These are phyloP conservation scores for Thinocorus orbignyianus DNA, from an alignment of 2,113 vertebrate genomes.

Conservation along the genomic window DNA sequence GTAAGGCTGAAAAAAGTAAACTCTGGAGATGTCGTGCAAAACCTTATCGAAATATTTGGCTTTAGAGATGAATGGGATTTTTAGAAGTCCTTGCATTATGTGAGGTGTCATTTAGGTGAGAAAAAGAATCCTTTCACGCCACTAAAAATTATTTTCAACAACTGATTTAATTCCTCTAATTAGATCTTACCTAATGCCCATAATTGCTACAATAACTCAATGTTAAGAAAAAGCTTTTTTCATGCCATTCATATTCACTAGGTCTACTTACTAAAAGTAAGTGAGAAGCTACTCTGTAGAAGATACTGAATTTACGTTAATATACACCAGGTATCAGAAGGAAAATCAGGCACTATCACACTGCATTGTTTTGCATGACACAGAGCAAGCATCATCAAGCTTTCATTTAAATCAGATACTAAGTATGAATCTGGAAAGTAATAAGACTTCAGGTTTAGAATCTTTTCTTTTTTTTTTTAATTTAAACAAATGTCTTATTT, in stretches of 20 bases:
- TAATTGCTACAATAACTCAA: neutral
- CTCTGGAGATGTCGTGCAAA: neutral
- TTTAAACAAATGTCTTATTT: neutral
- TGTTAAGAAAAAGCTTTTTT: neutral
- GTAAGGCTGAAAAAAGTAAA: neutral
- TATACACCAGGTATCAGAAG: neutral
- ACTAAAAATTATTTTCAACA: neutral
- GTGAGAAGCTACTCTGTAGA: neutral
- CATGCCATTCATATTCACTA: neutral
- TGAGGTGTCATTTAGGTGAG: neutral
- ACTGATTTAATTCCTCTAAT: neutral
- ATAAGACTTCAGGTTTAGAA: neutral
- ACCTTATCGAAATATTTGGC: neutral
- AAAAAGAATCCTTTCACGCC: neutral
- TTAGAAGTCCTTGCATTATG: neutral
- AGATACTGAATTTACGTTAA: neutral
- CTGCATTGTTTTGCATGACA: neutral
- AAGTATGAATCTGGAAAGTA: neutral
- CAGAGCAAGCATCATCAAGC: neutral
- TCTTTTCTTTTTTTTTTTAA: neutral
- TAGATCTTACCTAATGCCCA: neutral
- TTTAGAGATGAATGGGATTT: neutral
- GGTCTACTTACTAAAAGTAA: neutral
- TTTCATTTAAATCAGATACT: neutral
- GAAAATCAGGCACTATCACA: neutral